Base-by-base conservation (phyloP, 2,888 invertebrate species). In the Cetonia aurata region DNA sequence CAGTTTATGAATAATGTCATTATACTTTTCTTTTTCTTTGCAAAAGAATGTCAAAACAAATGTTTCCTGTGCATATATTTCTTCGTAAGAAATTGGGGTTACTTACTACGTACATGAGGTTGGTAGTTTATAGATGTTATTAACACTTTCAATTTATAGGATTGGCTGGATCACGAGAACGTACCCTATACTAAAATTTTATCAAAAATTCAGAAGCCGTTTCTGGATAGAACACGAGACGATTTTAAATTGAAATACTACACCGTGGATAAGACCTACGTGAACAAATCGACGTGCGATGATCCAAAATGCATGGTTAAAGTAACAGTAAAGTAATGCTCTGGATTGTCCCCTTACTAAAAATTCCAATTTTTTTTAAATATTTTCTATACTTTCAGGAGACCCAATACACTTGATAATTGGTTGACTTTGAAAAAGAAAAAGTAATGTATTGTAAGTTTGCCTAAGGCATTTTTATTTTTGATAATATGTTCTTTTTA, bases 121-220 rank as follows among this genome's bases (percentile, higher is more conserved):
- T 57, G 2, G 0, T 41, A 57, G 12, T 57, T 1, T 25, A 4
- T 25, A 25, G 25, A 4, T 4, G 25, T 25, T 42, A 57, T 3
- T 1, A 6, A 50, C 15, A 50, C 13, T 2, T 66, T n/a, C 13
- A 8, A 13, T 19, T 70, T 66, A 13, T 78, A 92, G 91, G 86
- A 88, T 72, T 93, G 93, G 93, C 80, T 93, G 57, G 88, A 92
- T 79, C 86, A 86, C 70, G 87, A 88, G 68, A 82, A 86, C 69
- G 86, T 91, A 0, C 80, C 86, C 31, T 82, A 87, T 67, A 83
- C 83, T 62, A 86, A 85, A 77, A 89, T 89, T 4, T 74, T 91
- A n/a, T 77, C 83, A 9, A 86, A 92, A 55, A 68, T 72, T 19
- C 65, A 56, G 17, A 60, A 69, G 13, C 19, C 72, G 19, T 72